Base-by-base conservation (phyloP, 2,888 invertebrate genomes). In the Sesia bembeciformis region DNA sequence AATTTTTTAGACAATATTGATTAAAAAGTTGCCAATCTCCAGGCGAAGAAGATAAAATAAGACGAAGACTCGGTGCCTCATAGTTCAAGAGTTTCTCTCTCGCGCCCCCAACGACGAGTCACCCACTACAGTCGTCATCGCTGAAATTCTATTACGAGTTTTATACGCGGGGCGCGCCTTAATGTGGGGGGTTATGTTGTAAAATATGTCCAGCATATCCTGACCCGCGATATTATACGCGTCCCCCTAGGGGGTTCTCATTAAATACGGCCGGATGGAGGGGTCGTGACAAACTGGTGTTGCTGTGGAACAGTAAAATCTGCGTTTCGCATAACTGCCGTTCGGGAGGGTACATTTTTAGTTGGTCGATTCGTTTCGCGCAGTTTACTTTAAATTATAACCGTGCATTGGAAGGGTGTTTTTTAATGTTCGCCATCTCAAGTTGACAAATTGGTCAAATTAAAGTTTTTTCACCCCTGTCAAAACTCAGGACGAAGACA, bases 61-160 rank as follows among this genome's bases (percentile, higher is more conserved):
- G 23, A 23, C 23, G 23, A 23, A 23, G 23, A 23, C 23, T 23
- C 23, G 23, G 23, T 23, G 23, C 23, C 23, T 23, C 23, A 23
- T 23, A 23, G 23, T 23, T 23, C 23, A 23, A 23, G 23, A 23
- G 23, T 23, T 23, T 2, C 23, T 23, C 23, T 23, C 23, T 2
- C 2, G 23, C 61, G 67, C 67, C 67, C 65, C 72, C 66, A 64
- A 72, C 72, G 74, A 56, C 56, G 58, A 52, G 5, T 40, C 39
- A 23, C 39, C 53, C 53, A 60, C 61, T 70, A 23, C 76, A 68
- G 72, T 71, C 71, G 77, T 81, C 81, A 78, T 78, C 79, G 70
- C 78, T 76, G 82, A 81, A 87, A 87, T 87, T 87, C 87, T 87
- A 87, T 87, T 87, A 87, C 84, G 75, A 81, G 80, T 83, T 86